Percentiles rank a stretch among this genome's conserved stretches.
Conservation (phyloP, 2,888 invertebrate genomes). For the Myathropa florea region DNA sequence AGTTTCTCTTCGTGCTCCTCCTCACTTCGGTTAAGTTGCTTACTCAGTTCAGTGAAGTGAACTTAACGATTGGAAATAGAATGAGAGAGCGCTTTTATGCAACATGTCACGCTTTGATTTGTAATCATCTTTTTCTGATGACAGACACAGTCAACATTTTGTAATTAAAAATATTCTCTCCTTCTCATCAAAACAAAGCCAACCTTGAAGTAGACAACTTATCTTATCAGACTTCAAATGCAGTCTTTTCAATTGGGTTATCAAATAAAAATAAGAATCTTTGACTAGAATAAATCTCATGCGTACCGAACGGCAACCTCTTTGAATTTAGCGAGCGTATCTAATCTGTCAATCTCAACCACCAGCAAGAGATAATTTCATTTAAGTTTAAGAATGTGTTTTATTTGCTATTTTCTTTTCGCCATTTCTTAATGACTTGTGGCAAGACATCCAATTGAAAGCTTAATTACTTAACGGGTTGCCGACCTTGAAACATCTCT, state of each 20-base stretch:
- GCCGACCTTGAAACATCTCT: not conserved
- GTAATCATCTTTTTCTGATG: not conserved
- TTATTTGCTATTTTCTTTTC: not conserved
- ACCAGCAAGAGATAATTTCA: not conserved
- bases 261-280: not conserved
- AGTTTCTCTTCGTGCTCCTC: not conserved
- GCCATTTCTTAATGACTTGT: not conserved
- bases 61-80: not conserved
- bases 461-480: not conserved
- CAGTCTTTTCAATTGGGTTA: too few relatives aligned
- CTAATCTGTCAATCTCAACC: not conserved
- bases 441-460: not conserved
- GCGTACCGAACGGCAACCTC: not conserved
- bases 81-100: not conserved
- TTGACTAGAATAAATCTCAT: too few relatives aligned
- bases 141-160: too few relatives aligned
- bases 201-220: not conserved
- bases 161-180: too few relatives aligned
- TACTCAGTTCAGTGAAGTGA: not conserved
- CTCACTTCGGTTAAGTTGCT: not conserved
- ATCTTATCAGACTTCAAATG: not conserved
- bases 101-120: not conserved
- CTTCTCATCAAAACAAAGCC: not conserved
- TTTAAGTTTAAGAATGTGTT: not conserved
- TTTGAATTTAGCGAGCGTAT: not conserved